Conservation (phyloP, 2,797 vertebrate genomes). For the Poeciliopsis infans region DNA sequence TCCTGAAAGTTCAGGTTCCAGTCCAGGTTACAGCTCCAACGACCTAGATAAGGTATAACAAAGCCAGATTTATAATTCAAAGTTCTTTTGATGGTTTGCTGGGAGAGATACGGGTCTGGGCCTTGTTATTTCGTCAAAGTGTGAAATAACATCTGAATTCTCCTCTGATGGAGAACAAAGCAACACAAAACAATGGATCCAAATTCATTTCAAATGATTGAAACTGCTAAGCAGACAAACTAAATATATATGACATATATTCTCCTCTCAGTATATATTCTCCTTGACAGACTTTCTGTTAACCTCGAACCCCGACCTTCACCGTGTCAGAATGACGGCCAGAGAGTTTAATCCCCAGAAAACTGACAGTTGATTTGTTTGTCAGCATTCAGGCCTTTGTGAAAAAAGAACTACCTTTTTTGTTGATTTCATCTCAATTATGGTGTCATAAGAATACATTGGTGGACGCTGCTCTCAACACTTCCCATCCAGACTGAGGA, state of each 20-base stretch:
- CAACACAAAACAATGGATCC: background rate
- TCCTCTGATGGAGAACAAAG: background rate
- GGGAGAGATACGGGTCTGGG: background rate
- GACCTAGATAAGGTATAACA: background rate
- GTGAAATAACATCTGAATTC: background rate
- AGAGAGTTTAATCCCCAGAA: conserved; percentile 3
- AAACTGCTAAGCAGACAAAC: background rate
- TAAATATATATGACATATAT: background rate
- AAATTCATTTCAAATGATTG: background rate
- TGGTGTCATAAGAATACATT: background rate
- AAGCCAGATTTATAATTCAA: background rate
- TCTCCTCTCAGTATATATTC: background rate
- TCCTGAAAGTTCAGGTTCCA: background rate
- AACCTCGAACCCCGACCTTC: conserved; percentile 7
- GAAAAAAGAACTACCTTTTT: background rate
- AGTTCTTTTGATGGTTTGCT: background rate
- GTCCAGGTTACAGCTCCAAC: background rate
- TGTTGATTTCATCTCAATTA: background rate
- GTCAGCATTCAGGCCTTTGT: background rate
- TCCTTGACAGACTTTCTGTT: conserved; percentile 15
- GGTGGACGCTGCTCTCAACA: background rate
- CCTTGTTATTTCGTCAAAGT: background rate
- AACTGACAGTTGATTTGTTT: conserved; percentile 25
- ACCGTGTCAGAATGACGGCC: conserved; percentile 1
- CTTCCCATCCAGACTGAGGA: background rate